Evolutionary conservation across 2,113 vertebrate species (phyloP).

Genomic region (Bucco capensis): DNA sequence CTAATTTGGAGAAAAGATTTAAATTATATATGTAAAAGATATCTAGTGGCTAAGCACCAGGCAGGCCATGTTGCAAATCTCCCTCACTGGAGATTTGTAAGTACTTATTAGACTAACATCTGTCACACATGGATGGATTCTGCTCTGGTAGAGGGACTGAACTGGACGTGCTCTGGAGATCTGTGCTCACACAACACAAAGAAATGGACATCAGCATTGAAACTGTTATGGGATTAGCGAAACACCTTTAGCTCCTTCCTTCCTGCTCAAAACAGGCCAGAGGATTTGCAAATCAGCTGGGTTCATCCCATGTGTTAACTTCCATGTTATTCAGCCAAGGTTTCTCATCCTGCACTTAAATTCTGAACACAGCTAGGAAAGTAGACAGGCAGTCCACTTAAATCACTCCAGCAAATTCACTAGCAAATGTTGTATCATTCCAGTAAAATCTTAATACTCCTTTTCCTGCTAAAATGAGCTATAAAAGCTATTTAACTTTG

Average conservation of each 20-base stretch:
- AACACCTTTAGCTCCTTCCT: not conserved
- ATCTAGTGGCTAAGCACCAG: not conserved
- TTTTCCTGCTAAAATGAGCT: constrained; percentile 14
- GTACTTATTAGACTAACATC: not conserved
- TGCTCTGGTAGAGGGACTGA: not conserved
- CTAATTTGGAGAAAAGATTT: not conserved
- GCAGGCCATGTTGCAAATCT: not conserved
- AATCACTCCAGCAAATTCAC: not conserved
- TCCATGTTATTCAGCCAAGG: not conserved
- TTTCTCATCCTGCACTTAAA: not conserved
- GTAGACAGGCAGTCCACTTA: not conserved
- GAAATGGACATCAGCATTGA: not conserved
- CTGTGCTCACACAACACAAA: not conserved
- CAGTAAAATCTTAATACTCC: constrained; percentile 13
- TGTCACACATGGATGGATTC: not conserved
- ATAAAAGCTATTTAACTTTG: constrained; percentile 15
- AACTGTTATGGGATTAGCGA: not conserved
- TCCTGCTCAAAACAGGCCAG: not conserved
- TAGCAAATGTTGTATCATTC: not conserved
- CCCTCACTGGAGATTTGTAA: not conserved
- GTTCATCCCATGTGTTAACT: not conserved
- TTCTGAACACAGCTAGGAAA: not conserved
- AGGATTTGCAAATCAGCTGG: not conserved
- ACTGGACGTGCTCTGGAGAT: not conserved
- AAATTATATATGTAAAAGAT: not conserved